These are phyloP conservation scores for Halcyon senegalensis DNA, from an alignment of 2,113 vertebrate genomes.

Conservation along the genomic window DNA sequence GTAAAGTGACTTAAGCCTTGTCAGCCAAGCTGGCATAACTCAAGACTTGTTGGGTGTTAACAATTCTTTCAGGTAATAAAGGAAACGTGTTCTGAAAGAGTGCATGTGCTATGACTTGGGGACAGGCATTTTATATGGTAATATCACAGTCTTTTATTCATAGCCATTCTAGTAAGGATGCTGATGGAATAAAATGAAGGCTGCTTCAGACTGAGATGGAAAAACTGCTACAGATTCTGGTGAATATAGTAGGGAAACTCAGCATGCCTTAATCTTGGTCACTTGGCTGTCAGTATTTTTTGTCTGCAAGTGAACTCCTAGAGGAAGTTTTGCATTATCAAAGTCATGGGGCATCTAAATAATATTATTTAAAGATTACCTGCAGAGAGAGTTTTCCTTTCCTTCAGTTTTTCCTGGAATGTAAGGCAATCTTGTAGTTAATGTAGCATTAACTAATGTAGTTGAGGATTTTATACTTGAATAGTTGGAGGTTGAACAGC, in stretches of 20 bases:
- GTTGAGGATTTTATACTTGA: neutral
- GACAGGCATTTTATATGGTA: constrained; percentile 36
- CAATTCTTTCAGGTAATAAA: constrained; percentile 21
- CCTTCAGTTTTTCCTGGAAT: neutral
- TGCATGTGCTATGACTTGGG: neutral
- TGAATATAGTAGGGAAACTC: neutral
- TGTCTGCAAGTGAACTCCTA: neutral
- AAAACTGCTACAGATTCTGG: neutral
- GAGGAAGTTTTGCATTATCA: neutral
- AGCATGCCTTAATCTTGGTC: neutral
- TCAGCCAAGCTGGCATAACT: constrained; percentile 17
- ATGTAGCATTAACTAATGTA: neutral
- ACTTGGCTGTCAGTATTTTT: neutral
- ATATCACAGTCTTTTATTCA: constrained; percentile 17
- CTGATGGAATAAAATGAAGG: constrained; percentile 16
- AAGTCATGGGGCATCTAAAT: neutral
- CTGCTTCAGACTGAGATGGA: neutral
- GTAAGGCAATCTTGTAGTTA: neutral
- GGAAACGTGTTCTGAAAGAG: neutral
- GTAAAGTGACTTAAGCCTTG: neutral
- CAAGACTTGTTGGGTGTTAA: neutral
- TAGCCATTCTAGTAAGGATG: neutral
- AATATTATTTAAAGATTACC: neutral
- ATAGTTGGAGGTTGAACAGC: neutral
- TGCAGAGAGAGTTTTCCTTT: neutral